Base-by-base conservation (phyloP, 23 tunicate species). In the Halocynthia roretzi region DNA sequence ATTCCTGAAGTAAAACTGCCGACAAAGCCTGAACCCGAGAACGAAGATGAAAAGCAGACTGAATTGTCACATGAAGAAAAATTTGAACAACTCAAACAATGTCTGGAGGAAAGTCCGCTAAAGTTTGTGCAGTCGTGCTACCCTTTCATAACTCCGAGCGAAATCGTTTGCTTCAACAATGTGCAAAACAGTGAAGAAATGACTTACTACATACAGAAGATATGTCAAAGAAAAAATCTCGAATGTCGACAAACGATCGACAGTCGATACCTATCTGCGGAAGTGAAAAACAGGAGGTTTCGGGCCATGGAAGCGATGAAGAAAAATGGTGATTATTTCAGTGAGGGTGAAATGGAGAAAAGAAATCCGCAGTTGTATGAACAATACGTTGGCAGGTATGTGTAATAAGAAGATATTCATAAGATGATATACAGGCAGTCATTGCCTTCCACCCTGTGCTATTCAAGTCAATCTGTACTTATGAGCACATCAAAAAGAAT, bases 381-480 rank as follows among this genome's bases (percentile, higher is more conserved):
- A 10, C 62, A 74, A 8, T 74, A 74, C 21, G 55, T 74, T 49
- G 78, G 78, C 54, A 74, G 78, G 78, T 74, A 10, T 65, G 63
- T 58, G 15, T 58, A 58, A 31, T 31, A 31, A 31, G 44, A 31
- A 31, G 44, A 4, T 31, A 31, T 31, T 31, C 44, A 31, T 4
- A 31, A 31, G 44, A 31, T 31, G 44, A 4, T 31, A 31, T 31
- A 31, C 44, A 31, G 1, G 44, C 44, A 31, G 2, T 31, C 44
- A 4, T 31, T 4, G 44, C 1, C 44, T 31, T 31, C 2, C 44
- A 4, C 44, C 44, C n/a, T n/a, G n/a, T n/a, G n/a, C n/a, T n/a
- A n/a, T n/a, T n/a, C n/a, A n/a, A n/a, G n/a, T n/a, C n/a, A n/a
- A 31, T 31, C 44, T 31, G 44, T 31, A 31, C 44, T 31, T 4